Conservation (phyloP, 1,140 invertebrate species). For the Helicoverpa armigera region DNA sequence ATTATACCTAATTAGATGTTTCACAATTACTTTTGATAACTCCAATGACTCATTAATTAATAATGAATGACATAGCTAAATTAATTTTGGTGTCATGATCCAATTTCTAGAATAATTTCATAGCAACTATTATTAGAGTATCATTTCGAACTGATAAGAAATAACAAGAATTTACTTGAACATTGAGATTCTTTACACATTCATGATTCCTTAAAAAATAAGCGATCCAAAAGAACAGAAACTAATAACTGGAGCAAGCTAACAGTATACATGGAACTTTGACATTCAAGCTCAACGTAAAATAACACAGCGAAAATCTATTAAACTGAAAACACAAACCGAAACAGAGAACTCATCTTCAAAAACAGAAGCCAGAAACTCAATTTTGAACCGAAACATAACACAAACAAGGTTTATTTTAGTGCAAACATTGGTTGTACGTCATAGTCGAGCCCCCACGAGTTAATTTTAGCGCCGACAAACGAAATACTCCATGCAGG, state of each 20-base stretch:
- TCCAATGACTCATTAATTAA: neutral
- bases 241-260: no score
- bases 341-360: neutral
- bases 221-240: no score
- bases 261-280: no score
- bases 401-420: constrained; percentile 16
- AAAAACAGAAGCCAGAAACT: neutral
- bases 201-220: neutral
- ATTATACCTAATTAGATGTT: neutral
- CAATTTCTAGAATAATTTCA: neutral
- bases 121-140: neutral
- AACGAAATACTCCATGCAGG: constrained; percentile 8
- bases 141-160: neutral
- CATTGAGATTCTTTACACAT: neutral
- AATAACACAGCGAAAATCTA: constrained; percentile 4
- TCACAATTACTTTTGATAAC: neutral
- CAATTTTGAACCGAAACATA: constrained; percentile 15
- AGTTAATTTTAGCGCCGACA: constrained; percentile 1
- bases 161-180: neutral
- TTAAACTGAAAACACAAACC: neutral
- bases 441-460: constrained; percentile 13
- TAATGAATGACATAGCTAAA: neutral
- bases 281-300: neutral
- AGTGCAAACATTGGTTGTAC: constrained; percentile 2
- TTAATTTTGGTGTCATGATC: neutral